Percentiles rank a stretch among this genome's conserved stretches.
Conservation (phyloP, 2,113 vertebrate species). For the Puma concolor region DNA sequence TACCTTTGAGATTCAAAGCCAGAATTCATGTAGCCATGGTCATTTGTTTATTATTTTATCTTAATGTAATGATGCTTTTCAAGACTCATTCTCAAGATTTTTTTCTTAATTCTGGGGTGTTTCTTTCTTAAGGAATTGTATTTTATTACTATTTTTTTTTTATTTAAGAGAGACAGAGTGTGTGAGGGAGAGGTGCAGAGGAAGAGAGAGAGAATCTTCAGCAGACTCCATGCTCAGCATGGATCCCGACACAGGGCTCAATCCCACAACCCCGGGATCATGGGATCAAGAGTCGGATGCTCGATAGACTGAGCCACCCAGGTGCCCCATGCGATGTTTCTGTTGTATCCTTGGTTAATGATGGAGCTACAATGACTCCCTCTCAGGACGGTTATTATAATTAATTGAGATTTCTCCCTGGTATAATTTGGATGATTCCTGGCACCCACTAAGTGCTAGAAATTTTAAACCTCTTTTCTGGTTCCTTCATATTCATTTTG, state of each 20-base stretch:
- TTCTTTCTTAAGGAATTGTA: neutral
- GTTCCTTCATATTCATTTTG: neutral
- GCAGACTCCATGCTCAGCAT: no score
- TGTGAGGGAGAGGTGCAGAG: no score
- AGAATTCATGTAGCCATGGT: neutral
- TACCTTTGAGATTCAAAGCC: neutral
- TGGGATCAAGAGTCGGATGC: no score
- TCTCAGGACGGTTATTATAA: neutral
- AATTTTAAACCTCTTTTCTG: neutral
- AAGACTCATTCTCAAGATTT: neutral
- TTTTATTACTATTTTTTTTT: no score
- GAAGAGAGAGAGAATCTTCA: no score
- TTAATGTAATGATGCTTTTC: neutral
- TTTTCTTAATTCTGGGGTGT: neutral
- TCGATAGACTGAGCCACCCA: no score
- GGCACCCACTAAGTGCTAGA: neutral
- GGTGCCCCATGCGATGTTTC: neutral
- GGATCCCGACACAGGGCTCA: no score
- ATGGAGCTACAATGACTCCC: neutral
- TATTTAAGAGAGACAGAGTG: no score
- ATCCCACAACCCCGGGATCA: no score
- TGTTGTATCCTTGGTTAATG: neutral
- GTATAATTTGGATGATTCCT: neutral
- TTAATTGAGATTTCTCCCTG: neutral
- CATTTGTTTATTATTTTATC: neutral